Percentiles rank a stretch among this genome's conserved stretches.
Conservation (phyloP, 2,888 invertebrate genomes). For the Tetropium fuscum region DNA sequence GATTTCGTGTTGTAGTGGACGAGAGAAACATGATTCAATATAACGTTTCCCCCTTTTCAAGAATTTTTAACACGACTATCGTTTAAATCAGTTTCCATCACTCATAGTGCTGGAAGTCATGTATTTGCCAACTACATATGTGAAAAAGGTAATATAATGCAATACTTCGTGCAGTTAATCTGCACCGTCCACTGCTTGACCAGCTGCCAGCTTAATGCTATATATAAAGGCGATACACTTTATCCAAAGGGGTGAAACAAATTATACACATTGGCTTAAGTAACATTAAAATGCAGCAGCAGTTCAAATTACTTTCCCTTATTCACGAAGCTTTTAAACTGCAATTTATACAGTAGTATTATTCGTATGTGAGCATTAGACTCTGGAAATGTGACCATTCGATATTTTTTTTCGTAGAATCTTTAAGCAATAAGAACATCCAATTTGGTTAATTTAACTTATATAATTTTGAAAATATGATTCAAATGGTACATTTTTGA, state of each 20-base stretch:
- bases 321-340: too few species aligned
- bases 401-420: too few species aligned
- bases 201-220: slow-evolving; percentile 48
- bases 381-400: too few species aligned
- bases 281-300: background rate
- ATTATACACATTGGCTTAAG: slow-evolving; percentile 10
- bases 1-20: too few species aligned
- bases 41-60: background rate
- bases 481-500: too few species aligned
- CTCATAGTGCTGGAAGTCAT: background rate
- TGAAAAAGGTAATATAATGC: slow-evolving; percentile 42
- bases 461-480: too few species aligned
- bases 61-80: background rate
- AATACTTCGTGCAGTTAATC: slow-evolving; percentile 45
- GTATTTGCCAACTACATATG: slow-evolving; percentile 21
- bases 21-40: too few species aligned
- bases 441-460: too few species aligned
- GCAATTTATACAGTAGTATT: too few species aligned
- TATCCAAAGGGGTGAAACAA: slow-evolving; percentile 16
- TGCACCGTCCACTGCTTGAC: slow-evolving; percentile 47
- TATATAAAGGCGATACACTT: slow-evolving; percentile 28
- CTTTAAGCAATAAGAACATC: too few species aligned
- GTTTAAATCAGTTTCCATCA: too few species aligned
- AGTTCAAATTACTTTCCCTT: background rate
- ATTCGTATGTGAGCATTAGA: too few species aligned